Evolutionary conservation across 2,113 vertebrate genomes (phyloP).

Genomic region (Labeo rohita): DNA sequence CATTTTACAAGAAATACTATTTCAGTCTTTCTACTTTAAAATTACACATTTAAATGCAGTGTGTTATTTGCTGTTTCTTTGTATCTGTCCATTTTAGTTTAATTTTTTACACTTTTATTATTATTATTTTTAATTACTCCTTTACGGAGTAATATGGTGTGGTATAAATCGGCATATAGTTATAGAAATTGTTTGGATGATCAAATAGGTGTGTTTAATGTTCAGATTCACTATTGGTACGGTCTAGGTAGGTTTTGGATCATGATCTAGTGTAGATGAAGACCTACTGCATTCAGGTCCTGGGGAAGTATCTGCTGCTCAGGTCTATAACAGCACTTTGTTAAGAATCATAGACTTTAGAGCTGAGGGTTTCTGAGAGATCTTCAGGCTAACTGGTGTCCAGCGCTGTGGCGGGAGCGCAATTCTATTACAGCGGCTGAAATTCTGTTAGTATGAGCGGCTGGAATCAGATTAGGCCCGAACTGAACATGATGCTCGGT

Average conservation of each 20-base stretch:
- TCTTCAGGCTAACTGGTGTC: slow-evolving; percentile 77
- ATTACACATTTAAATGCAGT: neutral
- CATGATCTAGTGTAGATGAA: neutral
- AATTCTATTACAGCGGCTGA: slow-evolving; percentile 79
- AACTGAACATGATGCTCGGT: slow-evolving; percentile 75
- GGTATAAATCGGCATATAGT: neutral
- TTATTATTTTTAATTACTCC: no score
- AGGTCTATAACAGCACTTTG: neutral
- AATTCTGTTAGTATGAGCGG: slow-evolving; percentile 74
- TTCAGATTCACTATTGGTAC: neutral
- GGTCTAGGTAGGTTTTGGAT: neutral
- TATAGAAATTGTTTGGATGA: neutral
- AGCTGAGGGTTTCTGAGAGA: slow-evolving; percentile 49
- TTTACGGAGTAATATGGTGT: neutral
- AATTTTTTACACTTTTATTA: no score
- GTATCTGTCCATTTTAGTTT: no score
- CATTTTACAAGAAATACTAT: neutral
- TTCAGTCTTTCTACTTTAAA: neutral
- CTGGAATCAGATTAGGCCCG: slow-evolving; percentile 81
- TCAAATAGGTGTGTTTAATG: neutral
- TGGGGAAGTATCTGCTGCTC: neutral
- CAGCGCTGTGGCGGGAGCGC: slow-evolving; percentile 68
- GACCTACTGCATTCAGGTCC: neutral
- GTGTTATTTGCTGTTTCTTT: neutral
- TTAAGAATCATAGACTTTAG: neutral